Evolutionary conservation across 2,113 vertebrate species (phyloP).

Genomic region (Calyptomena viridis): DNA sequence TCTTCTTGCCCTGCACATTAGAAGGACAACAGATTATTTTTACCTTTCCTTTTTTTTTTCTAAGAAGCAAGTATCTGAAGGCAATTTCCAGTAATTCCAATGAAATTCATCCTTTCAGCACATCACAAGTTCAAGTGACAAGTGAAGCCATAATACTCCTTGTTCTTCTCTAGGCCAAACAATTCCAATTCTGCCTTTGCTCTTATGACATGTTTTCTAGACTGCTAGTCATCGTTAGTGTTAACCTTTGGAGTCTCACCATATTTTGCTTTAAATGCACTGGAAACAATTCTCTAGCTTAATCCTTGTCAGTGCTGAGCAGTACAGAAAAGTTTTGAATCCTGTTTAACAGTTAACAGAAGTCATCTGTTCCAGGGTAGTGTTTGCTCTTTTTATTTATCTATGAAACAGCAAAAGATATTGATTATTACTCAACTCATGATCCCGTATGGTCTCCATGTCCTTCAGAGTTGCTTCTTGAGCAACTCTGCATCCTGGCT

Average conservation of each 20-base stretch:
- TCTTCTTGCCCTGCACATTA: not conserved
- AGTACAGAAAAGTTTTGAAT: not conserved
- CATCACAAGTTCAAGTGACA: not conserved
- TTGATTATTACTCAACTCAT: not conserved
- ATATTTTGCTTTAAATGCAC: not conserved
- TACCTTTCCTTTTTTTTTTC: not conserved
- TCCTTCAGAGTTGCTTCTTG: not conserved
- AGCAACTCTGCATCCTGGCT: not conserved
- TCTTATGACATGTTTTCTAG: not conserved
- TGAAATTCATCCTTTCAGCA: not conserved
- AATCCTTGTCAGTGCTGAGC: not conserved
- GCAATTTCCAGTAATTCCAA: not conserved
- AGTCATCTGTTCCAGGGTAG: not conserved
- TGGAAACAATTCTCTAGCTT: not conserved
- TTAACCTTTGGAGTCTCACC: not conserved
- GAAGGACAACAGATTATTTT: not conserved
- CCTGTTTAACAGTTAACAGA: not conserved
- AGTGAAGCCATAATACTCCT: not conserved
- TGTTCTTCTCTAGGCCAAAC: not conserved
- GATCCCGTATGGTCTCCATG: not conserved
- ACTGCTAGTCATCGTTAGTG: not conserved
- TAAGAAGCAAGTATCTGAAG: not conserved
- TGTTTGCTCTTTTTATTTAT: not conserved
- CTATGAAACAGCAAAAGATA: not conserved
- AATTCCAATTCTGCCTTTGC: not conserved